These are phyloP conservation scores for Melanotus villosus DNA, from an alignment of 2,888 invertebrate genomes.

Conservation along the genomic window DNA sequence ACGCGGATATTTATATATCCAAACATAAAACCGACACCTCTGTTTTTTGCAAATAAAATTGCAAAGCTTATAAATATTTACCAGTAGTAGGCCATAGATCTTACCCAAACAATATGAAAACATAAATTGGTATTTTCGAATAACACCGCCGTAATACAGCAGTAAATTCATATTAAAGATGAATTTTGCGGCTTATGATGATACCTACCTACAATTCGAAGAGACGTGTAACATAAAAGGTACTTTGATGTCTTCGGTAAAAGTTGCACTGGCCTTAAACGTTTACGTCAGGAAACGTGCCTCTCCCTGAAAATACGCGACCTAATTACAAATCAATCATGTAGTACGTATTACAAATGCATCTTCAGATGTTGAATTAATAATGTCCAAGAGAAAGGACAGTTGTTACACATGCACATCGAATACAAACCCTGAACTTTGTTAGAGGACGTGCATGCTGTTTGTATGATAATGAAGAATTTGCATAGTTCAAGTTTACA, in stretches of 20 bases:
- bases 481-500: too few relatives aligned
- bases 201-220: too few relatives aligned
- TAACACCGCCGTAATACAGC: neutral
- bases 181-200: neutral
- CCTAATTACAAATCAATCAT: conserved; percentile 29
- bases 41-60: too few relatives aligned
- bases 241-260: conserved; percentile 31
- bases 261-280: conserved; percentile 53
- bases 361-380: neutral
- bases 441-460: too few relatives aligned
- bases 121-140: neutral
- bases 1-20: too few relatives aligned
- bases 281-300: conserved; percentile 29
- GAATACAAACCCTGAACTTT: neutral
- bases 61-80: neutral
- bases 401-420: neutral
- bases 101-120: neutral
- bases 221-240: too few relatives aligned
- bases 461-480: too few relatives aligned
- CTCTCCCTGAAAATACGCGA: conserved; percentile 15
- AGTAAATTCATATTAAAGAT: neutral
- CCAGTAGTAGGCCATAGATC: neutral
- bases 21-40: too few relatives aligned
- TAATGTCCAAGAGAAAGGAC: neutral
- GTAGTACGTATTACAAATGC: neutral